A percentile compares a stretch with the other conserved stretches of the same genome.
Evolutionary conservation across 2,113 vertebrate genomes (phyloP).

Genomic region (Myrmecobius fasciatus): DNA sequence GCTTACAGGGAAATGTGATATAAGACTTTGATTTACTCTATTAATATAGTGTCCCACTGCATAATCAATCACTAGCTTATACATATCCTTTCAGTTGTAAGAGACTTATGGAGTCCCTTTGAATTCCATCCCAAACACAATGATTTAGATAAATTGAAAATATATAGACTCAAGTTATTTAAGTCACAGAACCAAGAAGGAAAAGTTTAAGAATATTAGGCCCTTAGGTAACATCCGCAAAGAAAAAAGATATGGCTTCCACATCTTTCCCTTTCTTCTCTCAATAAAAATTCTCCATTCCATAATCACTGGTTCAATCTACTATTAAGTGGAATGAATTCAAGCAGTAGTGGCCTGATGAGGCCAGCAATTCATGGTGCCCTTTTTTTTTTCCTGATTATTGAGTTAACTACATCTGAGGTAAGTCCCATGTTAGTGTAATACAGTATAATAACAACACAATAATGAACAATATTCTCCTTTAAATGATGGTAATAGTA

Average conservation of each 20-base stretch:
- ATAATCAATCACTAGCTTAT: not conserved
- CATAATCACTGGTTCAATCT: not conserved
- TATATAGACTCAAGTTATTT: not conserved
- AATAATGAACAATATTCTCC: not conserved
- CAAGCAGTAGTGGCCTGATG: not conserved
- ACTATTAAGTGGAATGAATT: not conserved
- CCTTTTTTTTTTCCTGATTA: not conserved
- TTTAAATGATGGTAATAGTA: not conserved
- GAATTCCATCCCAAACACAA: not conserved
- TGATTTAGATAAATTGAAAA: not conserved
- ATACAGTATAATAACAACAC: not conserved
- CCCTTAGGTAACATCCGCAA: not conserved
- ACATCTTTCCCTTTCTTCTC: not conserved
- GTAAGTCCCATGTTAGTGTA: not conserved
- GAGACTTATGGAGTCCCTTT: not conserved
- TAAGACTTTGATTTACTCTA: not conserved
- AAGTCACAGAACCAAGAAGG: no score
- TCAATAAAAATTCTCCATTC: not conserved
- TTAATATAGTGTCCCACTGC: not conserved
- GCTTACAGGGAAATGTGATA: not conserved
- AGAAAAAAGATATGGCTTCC: not conserved
- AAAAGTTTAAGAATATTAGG: no score
- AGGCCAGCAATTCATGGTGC: not conserved
- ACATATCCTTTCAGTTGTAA: not conserved
- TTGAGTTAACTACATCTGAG: not conserved